phyloP scores from a whole-genome alignment of 2,888 invertebrate genomes.

The Lingula anatina region DNA sequence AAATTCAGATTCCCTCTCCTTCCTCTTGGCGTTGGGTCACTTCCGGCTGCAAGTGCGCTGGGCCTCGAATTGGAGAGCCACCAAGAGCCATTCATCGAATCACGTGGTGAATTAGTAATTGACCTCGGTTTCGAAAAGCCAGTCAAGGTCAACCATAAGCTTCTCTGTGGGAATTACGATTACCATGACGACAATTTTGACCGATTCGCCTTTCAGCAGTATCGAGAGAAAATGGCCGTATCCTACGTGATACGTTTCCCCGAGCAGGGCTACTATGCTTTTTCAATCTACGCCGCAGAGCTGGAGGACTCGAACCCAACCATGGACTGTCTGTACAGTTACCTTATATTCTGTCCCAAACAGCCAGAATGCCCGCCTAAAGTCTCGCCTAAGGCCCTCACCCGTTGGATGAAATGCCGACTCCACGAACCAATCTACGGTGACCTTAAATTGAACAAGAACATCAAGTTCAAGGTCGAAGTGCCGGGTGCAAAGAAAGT shows the following conservation, averaged over 20 bases:
- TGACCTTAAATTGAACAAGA: slow-evolving; percentile 38
- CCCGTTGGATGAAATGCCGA: slow-evolving; percentile 41
- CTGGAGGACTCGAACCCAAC: slow-evolving; percentile 13
- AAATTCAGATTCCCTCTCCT: slow-evolving; percentile 36
- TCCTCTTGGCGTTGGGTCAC: slow-evolving; percentile 41
- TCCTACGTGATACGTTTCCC: slow-evolving; percentile 45
- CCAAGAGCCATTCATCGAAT: slow-evolving; percentile 34
- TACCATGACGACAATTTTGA: slow-evolving; percentile 36
- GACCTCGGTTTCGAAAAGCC: slow-evolving; percentile 31
- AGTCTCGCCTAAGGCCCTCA: slow-evolving; percentile 39
- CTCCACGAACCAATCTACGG: slow-evolving; percentile 44
- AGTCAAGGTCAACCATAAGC: slow-evolving; percentile 40
- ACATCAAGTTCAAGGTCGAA: slow-evolving; percentile 40
- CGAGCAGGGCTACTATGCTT: slow-evolving; percentile 44
- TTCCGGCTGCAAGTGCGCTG: slow-evolving; percentile 33
- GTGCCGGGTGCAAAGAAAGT: slow-evolving; percentile 41
- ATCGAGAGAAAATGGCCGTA: slow-evolving; percentile 34
- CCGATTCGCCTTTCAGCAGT: slow-evolving; percentile 39
- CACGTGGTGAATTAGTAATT: slow-evolving; percentile 38
- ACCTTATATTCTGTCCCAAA: slow-evolving; percentile 43
- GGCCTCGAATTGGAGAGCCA: slow-evolving; percentile 28
- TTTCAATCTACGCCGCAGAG: slow-evolving; percentile 40
- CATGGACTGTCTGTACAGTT: slow-evolving; percentile 41
- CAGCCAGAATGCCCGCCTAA: slow-evolving; percentile 29
- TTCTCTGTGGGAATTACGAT: slow-evolving; percentile 37